Conservation (phyloP, 2,113 vertebrate genomes). For the Myotis yumanensis region DNA sequence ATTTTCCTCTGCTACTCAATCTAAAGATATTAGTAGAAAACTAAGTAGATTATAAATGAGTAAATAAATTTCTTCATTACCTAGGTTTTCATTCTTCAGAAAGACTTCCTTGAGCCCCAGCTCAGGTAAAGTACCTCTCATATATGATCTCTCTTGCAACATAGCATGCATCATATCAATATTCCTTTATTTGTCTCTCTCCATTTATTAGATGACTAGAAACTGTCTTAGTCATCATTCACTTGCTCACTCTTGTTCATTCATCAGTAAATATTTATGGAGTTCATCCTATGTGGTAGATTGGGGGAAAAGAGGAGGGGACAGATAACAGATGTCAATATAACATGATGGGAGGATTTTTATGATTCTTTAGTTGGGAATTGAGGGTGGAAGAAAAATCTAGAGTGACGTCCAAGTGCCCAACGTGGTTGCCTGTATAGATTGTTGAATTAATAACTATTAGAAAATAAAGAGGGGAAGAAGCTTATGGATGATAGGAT, state of each 20-base stretch:
- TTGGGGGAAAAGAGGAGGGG: not conserved
- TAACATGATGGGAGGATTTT: not conserved
- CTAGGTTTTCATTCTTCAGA: not conserved
- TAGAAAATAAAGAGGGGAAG: not conserved
- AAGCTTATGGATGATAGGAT: not conserved
- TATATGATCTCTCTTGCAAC: not conserved
- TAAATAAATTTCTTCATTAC: not conserved
- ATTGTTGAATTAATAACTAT: not conserved
- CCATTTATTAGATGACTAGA: not conserved
- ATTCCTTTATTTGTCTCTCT: not conserved
- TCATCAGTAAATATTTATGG: not conserved
- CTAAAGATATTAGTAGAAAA: not conserved
- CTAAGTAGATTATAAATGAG: not conserved
- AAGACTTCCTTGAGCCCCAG: not conserved
- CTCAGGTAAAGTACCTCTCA: not conserved
- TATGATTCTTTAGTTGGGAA: not conserved
- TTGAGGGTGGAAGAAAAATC: not conserved
- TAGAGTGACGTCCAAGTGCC: not conserved
- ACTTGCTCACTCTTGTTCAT: not conserved
- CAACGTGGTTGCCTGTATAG: not conserved
- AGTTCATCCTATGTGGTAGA: not conserved
- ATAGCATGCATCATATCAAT: not conserved
- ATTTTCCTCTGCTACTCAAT: not conserved
- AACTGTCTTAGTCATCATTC: not conserved
- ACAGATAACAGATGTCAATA: not conserved